Evolutionary conservation across 1,140 invertebrate genomes (phyloP), one percentile per base, ranked within the genome.

Genomic region (Drosophila equinoxialis): DNA sequence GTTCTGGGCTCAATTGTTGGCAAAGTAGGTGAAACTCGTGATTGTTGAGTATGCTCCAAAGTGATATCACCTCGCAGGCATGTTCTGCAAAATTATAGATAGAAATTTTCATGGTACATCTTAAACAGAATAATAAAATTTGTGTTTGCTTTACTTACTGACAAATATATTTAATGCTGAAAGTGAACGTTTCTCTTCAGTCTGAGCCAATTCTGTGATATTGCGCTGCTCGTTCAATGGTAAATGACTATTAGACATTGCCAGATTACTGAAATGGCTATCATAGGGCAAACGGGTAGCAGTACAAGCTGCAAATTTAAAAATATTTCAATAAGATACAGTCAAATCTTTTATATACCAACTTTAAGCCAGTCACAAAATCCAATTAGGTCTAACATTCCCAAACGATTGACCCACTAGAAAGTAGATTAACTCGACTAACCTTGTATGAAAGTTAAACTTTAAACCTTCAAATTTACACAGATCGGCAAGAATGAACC

Each of bases 31-130:
- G 96, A 87, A 99, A 96, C 89, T 98, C 96, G 92, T 99, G 98
- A 87, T 99, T 97, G 84, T 95, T 96, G 0, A 99, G 92, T 45
- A 99, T 95, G 90, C 96, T 96, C 97, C 98, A 98, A n/a, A 99
- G 93, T 30, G 96, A 97, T 39, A 99, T 93, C 77, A 98, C 96
- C 93, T 99, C 98, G 85, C 96, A 96, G 3, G 96, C 94, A 89
- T 97, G 95, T 66, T 94, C 94, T 94, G 37, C 1, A 10, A 62
- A 35, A 30, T 30, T 30, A 30, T 30, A 6, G 0, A 30, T 6
- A 30, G 5, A 26, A 7, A 20, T 11, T 30, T 6, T 6, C 0
- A 30, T 30, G 30, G 5, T 30, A 30, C 30, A 30, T 30, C 6
- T 30, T 30, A 6, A 30, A 6, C 5, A 30, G 0, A 30, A 30